Percentiles rank a stretch among this genome's conserved stretches.
Conservation (phyloP, 2,113 vertebrate genomes). For the Hemiprocne comata region DNA sequence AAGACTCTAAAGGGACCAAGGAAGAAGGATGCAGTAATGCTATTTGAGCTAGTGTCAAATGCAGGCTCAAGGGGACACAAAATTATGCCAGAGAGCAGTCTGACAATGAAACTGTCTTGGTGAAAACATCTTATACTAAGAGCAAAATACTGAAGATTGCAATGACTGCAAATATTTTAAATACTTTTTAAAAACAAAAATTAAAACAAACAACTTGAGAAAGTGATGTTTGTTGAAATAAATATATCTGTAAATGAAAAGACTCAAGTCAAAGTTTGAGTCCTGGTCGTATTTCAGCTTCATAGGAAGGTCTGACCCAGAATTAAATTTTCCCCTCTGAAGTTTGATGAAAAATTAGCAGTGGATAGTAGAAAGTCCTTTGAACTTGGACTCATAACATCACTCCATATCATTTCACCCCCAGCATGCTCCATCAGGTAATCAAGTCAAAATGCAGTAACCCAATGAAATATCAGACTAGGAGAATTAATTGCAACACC, state of each 20-base stretch:
- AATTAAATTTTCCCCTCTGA: neutral
- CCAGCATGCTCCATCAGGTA: neutral
- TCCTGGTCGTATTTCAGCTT: neutral
- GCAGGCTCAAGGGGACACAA: neutral
- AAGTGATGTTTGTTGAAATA: neutral
- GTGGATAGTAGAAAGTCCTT: neutral
- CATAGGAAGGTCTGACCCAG: neutral
- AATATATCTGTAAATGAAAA: neutral
- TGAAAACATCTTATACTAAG: neutral
- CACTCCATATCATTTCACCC: neutral
- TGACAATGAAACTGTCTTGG: neutral
- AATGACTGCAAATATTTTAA: neutral
- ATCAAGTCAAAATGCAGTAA: conserved; percentile 13
- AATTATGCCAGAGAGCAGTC: neutral
- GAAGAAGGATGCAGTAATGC: neutral
- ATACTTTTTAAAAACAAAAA: neutral
- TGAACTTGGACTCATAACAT: neutral
- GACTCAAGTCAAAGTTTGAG: neutral
- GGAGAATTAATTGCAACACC: neutral
- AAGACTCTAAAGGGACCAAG: neutral
- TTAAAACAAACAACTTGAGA: neutral
- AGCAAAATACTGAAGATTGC: neutral
- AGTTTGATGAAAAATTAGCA: neutral
- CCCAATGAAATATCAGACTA: neutral
- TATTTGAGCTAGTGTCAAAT: neutral